These are phyloP conservation scores for Spinibarbus caldwelli DNA, from an alignment of 2,797 vertebrate genomes.

Conservation along the genomic window DNA sequence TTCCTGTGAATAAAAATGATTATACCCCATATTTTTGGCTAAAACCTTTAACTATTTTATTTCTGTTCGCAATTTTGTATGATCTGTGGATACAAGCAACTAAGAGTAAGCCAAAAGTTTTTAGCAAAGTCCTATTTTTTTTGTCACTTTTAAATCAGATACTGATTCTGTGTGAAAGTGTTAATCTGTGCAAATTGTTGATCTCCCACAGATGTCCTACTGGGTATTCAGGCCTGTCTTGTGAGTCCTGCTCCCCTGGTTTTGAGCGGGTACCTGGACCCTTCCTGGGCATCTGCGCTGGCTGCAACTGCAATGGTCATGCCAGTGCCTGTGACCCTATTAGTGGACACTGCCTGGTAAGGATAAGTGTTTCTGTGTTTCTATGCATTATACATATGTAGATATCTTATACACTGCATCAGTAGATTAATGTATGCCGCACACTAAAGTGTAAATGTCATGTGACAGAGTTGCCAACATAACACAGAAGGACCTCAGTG, in stretches of 20 bases:
- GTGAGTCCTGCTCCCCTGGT: slow-evolving; percentile 86
- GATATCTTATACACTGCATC: not conserved
- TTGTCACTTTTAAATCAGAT: too few species aligned
- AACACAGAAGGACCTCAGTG: slow-evolving; percentile 95
- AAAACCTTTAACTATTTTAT: not conserved
- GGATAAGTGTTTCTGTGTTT: slow-evolving; percentile 39
- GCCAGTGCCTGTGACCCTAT: slow-evolving; percentile 88
- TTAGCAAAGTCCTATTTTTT: too few species aligned
- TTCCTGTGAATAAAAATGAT: not conserved
- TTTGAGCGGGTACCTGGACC: slow-evolving; percentile 85
- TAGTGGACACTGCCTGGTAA: slow-evolving; percentile 93
- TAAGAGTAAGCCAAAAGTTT: too few species aligned
- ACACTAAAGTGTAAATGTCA: slow-evolving; percentile 4
- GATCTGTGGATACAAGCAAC: not conserved
- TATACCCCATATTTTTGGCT: not conserved
- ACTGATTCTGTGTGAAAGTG: too few species aligned
- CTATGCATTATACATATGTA: not conserved
- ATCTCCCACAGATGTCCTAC: slow-evolving; percentile 83
- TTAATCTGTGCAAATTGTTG: not conserved
- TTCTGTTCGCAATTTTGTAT: not conserved
- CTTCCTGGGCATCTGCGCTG: slow-evolving; percentile 90
- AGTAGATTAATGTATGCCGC: not conserved
- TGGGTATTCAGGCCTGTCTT: slow-evolving; percentile 91
- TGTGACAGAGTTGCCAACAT: slow-evolving; percentile 91
- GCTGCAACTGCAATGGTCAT: slow-evolving; percentile 93